Conservation (phyloP, 92 coral and sea anemone species). For the Siderastrea radians region DNA sequence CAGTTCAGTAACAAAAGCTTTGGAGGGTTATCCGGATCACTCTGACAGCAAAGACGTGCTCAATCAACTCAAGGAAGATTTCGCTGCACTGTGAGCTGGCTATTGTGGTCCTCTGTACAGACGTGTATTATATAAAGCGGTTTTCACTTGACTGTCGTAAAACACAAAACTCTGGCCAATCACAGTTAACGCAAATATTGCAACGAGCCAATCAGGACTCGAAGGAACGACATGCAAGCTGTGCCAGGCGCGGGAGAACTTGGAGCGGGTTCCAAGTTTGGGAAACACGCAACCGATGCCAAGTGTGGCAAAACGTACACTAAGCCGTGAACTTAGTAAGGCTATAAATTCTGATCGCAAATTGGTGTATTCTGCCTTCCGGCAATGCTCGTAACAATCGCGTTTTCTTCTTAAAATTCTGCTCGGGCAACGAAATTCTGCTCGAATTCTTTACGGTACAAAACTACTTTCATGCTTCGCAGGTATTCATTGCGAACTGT, state of each 20-base stretch:
- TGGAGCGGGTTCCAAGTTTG: neutral
- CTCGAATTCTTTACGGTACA: too few species aligned
- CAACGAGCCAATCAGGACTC: neutral
- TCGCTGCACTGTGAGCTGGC: conserved; percentile 76
- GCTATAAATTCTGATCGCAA: too few species aligned
- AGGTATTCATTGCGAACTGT: too few species aligned
- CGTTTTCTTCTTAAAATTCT: too few species aligned
- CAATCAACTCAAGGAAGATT: conserved; percentile 88
- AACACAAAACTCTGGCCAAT: neutral
- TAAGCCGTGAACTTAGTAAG: too few species aligned
- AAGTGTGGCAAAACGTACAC: neutral
- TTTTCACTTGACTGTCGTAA: neutral
- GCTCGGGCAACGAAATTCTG: too few species aligned
- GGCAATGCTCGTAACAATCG: too few species aligned
- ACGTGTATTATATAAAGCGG: neutral
- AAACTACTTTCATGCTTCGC: too few species aligned
- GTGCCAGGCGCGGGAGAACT: neutral
- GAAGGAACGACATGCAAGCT: neutral
- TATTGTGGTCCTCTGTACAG: neutral
- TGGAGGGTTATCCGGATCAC: conserved; percentile 95
- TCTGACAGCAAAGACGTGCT: conserved; percentile 90
- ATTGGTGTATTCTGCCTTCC: too few species aligned
- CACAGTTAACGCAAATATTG: neutral
- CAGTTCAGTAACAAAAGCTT: conserved; percentile 86
- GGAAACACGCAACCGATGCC: neutral